phyloP scores from a whole-genome alignment of 2,113 vertebrate genomes.

The Lepus europaeus region DNA sequence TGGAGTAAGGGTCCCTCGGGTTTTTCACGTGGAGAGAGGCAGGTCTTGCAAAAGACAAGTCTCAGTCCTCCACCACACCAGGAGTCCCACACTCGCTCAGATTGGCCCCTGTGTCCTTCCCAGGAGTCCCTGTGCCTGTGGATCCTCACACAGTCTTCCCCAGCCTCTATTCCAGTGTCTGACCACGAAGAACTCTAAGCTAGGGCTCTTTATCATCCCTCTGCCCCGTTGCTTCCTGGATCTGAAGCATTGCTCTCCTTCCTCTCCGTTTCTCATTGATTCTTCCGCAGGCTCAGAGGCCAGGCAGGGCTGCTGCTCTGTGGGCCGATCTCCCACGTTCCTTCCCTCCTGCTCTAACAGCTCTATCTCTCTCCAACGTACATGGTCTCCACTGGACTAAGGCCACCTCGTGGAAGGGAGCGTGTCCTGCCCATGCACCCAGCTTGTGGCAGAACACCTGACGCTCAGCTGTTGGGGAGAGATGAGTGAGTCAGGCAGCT shows the following conservation, averaged over 20 bases:
- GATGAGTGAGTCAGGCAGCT: neutral
- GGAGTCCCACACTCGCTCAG: rapidly evolving
- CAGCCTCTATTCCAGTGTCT: neutral
- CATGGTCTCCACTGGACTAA: neutral
- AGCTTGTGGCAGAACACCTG: neutral
- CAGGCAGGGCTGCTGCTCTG: too few relatives aligned
- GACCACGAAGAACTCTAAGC: neutral
- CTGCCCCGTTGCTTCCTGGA: neutral
- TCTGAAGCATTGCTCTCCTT: too few relatives aligned
- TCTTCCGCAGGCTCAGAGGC: neutral
- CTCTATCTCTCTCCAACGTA: neutral
- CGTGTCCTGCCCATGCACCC: rapidly evolving
- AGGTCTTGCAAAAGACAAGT: neutral
- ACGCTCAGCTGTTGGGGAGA: rapidly evolving
- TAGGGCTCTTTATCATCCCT: neutral
- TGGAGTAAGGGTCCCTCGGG: too few relatives aligned
- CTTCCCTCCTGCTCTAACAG: neutral
- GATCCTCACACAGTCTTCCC: neutral
- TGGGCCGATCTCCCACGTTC: neutral
- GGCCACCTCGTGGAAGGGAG: neutral
- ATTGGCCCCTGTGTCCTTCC: rapidly evolving
- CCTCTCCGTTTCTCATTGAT: too few relatives aligned
- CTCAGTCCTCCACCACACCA: too few relatives aligned
- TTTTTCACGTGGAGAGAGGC: neutral
- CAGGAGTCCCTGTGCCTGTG: rapidly evolving